These are phyloP conservation scores for Pheucticus melanocephalus DNA, from an alignment of 2,113 vertebrate genomes.

Conservation along the genomic window DNA sequence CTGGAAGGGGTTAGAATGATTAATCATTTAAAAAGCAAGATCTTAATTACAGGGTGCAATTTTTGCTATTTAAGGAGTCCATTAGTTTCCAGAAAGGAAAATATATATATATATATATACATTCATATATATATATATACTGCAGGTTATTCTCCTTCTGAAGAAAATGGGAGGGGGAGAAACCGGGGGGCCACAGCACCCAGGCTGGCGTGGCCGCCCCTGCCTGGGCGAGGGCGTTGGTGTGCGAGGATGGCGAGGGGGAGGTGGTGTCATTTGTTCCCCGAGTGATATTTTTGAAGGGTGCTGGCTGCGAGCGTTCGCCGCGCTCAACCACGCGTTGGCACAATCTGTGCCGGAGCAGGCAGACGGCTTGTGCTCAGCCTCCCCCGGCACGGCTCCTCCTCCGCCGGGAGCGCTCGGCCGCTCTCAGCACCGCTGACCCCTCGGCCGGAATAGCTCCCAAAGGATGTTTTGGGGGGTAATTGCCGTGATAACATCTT, in stretches of 20 bases:
- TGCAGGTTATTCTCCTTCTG: constrained; percentile 76
- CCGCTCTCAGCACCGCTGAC: constrained; percentile 24
- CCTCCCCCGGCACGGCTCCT: constrained; percentile 24
- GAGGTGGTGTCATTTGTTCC: constrained; percentile 61
- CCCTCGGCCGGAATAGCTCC: constrained; percentile 36
- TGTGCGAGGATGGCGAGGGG: constrained; percentile 32
- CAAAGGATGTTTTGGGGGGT: constrained; percentile 1
- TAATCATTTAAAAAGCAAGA: constrained; percentile 86
- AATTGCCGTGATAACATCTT: constrained; percentile 43
- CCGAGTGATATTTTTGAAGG: constrained; percentile 55
- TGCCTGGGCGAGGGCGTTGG: constrained; percentile 38
- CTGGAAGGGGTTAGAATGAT: constrained; percentile 82
- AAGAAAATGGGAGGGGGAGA: constrained; percentile 27
- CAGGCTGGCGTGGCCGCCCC: constrained; percentile 36
- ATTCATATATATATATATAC: constrained; percentile 27
- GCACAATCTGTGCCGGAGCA: constrained; percentile 46
- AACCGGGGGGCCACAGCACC: neutral
- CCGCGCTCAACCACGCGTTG: constrained; percentile 41
- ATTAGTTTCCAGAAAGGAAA: constrained; percentile 79
- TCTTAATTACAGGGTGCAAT: constrained; percentile 86
- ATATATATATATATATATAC: constrained; percentile 17
- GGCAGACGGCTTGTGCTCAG: constrained; percentile 28
- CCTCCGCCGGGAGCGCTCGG: neutral
- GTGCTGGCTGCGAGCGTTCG: constrained; percentile 46
- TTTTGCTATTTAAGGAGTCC: constrained; percentile 84